Percentiles rank a stretch among this genome's conserved stretches.
Conservation (phyloP, 2,888 invertebrate genomes). For the Habroteleia sp. region DNA sequence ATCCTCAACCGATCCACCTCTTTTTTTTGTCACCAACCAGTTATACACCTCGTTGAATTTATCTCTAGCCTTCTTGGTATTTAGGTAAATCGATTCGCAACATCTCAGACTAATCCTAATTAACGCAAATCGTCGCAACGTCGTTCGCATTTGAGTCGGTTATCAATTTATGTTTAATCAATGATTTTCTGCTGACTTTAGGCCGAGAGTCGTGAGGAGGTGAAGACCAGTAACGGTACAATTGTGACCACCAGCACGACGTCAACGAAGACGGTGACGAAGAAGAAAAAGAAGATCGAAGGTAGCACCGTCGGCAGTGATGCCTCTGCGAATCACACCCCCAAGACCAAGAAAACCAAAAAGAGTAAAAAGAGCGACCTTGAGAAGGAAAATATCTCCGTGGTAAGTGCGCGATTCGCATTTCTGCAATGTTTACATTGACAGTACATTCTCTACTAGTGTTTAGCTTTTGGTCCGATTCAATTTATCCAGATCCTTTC, state of each 20-base stretch:
- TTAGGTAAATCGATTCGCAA: slow-evolving; percentile 15
- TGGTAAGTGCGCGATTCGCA: slow-evolving; percentile 82
- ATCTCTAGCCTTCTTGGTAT: slow-evolving; percentile 12
- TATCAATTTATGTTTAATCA: slow-evolving; percentile 25
- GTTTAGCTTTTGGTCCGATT: slow-evolving; percentile 5
- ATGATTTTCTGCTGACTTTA: slow-evolving; percentile 60
- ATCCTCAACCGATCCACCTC: slow-evolving; percentile 10
- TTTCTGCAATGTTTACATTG: neutral
- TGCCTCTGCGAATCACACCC: slow-evolving; percentile 78
- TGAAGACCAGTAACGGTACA: slow-evolving; percentile 75
- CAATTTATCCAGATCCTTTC: slow-evolving; percentile 9
- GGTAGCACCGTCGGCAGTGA: slow-evolving; percentile 77
- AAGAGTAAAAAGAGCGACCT: slow-evolving; percentile 84
- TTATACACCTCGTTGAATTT: slow-evolving; percentile 4
- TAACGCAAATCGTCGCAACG: neutral
- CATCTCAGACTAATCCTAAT: neutral
- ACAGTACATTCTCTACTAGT: slow-evolving; percentile 2
- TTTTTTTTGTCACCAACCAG: slow-evolving; percentile 5
- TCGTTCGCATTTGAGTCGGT: neutral
- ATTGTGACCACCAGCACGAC: slow-evolving; percentile 70
- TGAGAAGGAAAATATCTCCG: slow-evolving; percentile 86
- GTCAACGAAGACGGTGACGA: slow-evolving; percentile 72
- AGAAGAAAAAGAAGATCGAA: slow-evolving; percentile 80
- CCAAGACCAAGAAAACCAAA: slow-evolving; percentile 84
- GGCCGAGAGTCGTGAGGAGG: slow-evolving; percentile 79